Conservation (phyloP, 2,797 vertebrate genomes). For the Myotis vivesi region DNA sequence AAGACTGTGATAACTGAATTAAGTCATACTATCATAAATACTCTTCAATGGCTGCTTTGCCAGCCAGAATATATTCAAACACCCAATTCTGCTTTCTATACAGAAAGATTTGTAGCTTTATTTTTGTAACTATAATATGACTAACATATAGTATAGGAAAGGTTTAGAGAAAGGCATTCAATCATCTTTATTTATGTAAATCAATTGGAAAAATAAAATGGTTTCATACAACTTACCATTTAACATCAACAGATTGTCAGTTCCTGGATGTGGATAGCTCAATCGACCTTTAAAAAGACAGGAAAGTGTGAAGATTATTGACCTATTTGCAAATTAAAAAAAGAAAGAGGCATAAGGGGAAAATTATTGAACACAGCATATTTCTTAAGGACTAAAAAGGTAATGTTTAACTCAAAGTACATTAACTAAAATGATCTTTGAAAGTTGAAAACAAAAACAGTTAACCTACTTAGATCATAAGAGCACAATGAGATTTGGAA, state of each 20-base stretch:
- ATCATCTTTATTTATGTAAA: constrained; percentile 5
- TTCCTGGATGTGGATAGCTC: constrained; percentile 95
- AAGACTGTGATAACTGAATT: not conserved
- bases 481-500: constrained; percentile 78
- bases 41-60: not conserved
- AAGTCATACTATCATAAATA: not conserved
- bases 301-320: constrained; percentile 49
- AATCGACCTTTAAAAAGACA: constrained; percentile 90
- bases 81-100: not conserved
- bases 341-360: not conserved
- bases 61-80: not conserved
- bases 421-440: constrained; percentile 80
- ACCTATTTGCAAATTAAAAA: not conserved
- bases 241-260: constrained; percentile 97
- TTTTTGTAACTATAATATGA: constrained; percentile 25
- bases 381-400: constrained; percentile 77
- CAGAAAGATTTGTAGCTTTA: not conserved
- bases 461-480: constrained; percentile 79
- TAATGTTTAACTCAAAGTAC: constrained; percentile 78
- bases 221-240: constrained; percentile 92
- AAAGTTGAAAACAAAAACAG: constrained; percentile 81
- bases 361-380: constrained; percentile 59
- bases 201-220: constrained; percentile 76
- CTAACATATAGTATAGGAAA: not conserved
- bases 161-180: constrained; percentile 21